Evolutionary conservation across 2,797 vertebrate genomes (phyloP).

Genomic region (Cephalopachus bancanus): DNA sequence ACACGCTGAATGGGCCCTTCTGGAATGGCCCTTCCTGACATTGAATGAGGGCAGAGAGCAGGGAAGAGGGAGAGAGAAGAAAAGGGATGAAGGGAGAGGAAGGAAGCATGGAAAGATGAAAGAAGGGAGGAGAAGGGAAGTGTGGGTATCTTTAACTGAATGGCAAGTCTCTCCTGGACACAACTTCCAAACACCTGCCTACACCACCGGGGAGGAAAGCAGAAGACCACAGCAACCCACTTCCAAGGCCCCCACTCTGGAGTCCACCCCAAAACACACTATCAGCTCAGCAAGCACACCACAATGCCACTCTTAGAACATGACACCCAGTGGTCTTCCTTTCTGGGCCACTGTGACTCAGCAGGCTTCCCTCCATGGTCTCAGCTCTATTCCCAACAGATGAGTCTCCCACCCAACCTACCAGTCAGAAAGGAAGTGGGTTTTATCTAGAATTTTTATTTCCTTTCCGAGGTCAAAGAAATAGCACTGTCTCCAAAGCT

Average conservation of each 20-base stretch:
- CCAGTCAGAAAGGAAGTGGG: background rate
- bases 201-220: background rate
- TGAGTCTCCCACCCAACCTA: background rate
- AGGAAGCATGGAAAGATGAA: slow-evolving; percentile 83
- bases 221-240: background rate
- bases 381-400: background rate
- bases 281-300: background rate
- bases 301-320: too few species aligned
- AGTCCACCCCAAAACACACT: background rate
- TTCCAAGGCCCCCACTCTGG: background rate
- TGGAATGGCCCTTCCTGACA: slow-evolving; percentile 90
- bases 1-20: slow-evolving; percentile 88
- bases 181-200: background rate
- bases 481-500: background rate
- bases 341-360: background rate
- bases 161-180: slow-evolving; percentile 41
- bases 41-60: slow-evolving; percentile 85
- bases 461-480: background rate
- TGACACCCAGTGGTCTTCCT: background rate
- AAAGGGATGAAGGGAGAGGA: slow-evolving; percentile 80
- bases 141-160: slow-evolving; percentile 82
- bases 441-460: background rate
- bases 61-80: slow-evolving; percentile 82
- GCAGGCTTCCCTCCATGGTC: background rate
- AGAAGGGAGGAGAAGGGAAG: slow-evolving; percentile 85